phyloP scores from a whole-genome alignment of 2,797 vertebrate genomes.

The Micromesistius poutassou region DNA sequence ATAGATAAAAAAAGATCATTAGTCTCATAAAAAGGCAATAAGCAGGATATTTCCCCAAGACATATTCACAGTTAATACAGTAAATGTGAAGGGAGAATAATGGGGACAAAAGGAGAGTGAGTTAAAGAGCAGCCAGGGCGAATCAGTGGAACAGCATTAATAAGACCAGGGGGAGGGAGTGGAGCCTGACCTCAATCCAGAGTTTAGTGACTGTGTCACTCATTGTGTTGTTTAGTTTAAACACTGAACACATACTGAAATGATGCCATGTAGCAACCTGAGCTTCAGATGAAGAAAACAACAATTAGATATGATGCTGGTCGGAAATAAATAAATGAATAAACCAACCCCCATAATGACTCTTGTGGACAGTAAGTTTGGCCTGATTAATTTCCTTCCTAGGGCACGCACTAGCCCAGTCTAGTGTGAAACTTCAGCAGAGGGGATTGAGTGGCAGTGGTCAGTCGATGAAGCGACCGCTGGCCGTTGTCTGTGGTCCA shows the following conservation, averaged over 20 bases:
- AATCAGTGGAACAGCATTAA: slow-evolving; percentile 19
- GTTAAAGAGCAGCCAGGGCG: slow-evolving; percentile 31
- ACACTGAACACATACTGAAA: background rate
- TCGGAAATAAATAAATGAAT: background rate
- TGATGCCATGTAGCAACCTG: background rate
- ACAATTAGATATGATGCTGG: background rate
- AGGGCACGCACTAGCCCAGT: too few species aligned
- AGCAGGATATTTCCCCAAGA: slow-evolving; percentile 31
- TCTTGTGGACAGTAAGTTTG: background rate
- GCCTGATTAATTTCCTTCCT: background rate
- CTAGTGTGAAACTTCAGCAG: too few species aligned
- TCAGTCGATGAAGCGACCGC: too few species aligned
- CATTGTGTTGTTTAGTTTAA: background rate
- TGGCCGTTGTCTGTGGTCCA: too few species aligned
- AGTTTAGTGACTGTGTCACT: background rate
- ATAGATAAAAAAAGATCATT: slow-evolving; percentile 3
- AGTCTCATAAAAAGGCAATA: slow-evolving; percentile 33
- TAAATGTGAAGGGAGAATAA: slow-evolving; percentile 34
- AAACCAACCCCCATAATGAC: background rate
- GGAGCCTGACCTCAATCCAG: background rate
- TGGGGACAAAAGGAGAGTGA: slow-evolving; percentile 8
- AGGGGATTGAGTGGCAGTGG: too few species aligned
- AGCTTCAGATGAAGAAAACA: background rate
- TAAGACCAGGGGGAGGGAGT: slow-evolving; percentile 21
- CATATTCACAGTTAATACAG: slow-evolving; percentile 32